Conservation (phyloP, 2,113 vertebrate species). For the Fulmarus glacialis region DNA sequence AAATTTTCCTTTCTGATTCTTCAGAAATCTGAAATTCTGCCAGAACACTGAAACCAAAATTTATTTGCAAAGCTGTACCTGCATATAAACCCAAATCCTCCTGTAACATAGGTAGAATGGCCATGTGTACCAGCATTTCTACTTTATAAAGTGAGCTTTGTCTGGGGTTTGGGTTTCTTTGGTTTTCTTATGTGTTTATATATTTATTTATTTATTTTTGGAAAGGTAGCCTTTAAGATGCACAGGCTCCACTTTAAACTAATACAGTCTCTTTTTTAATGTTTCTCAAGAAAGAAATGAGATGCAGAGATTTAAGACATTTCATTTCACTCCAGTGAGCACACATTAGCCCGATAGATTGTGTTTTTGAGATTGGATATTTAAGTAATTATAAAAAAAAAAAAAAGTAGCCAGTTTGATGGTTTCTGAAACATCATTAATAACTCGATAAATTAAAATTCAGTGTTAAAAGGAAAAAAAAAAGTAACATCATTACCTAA, state of each 20-base stretch:
- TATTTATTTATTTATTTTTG: not conserved
- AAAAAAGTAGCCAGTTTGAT: not conserved
- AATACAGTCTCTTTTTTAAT: not conserved
- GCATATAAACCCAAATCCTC: not conserved
- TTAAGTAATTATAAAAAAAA: not conserved
- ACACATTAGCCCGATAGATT: not conserved
- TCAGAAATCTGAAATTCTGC: not conserved
- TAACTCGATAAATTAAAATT: not conserved
- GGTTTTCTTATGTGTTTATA: not conserved
- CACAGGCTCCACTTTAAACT: not conserved
- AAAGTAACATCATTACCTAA: not conserved
- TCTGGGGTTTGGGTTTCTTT: not conserved
- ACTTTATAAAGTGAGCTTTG: not conserved
- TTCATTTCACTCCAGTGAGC: not conserved
- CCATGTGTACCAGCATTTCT: not conserved
- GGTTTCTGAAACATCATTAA: not conserved
- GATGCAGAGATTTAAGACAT: not conserved
- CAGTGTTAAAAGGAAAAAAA: not conserved
- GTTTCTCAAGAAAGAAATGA: not conserved
- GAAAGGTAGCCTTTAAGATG: not conserved
- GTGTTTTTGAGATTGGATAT: not conserved
- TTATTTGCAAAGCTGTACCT: not conserved
- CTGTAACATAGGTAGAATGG: not conserved
- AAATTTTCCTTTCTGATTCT: not conserved
- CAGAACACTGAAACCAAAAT: not conserved